Evolutionary conservation across 1,140 invertebrate species (phyloP), one percentile per base, ranked within the genome.

Genomic region (Bombus soroeensis): DNA sequence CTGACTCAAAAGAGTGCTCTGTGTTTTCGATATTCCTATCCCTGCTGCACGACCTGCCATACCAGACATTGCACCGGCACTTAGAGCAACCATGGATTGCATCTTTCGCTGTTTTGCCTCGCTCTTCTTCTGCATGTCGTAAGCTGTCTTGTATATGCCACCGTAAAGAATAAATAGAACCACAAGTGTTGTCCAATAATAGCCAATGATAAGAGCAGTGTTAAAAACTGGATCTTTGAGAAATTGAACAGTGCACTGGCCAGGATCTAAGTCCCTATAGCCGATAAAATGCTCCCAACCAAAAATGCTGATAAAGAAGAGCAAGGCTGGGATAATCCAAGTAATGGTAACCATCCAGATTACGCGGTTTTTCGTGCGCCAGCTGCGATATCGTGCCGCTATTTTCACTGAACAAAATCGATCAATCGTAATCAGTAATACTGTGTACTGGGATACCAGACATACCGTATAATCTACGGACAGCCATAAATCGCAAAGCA

Each of bases 401-500:
- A 99, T 99, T 96, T 99, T 99, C 0, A 99, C 99, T 13, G 99
- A 99, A 95, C 99, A 99, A 95, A 99, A 99, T 87, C 99, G 97
- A 95, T 99, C 99, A 76, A 99, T 98, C 25, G 99, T 99, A 89
- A 99, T 99, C 73, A 99, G 96, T 43, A 99, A 97, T 4, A 99
- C 99, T 0, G 99, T 99, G 94, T 99, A 99, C 94, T 99, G 99
- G 4, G 99, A 99, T 9, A 99, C 99, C 37, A 99, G 96, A 93
- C 99, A 99, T 2, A 99, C 99, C 10, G 99, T 99, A 95, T 99
- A 99, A 95, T 99, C 99, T 34, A 99, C 98, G 1, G 99, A 99
- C 1, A 99, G 96, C 99, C 99, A 99, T 57, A 99, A 96, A 95
- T 99, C 99, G 94, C 99, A 99, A 0, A 99, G 96, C 81, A 99